Evolutionary conservation across 2,797 vertebrate genomes (phyloP).

Genomic region (Takifugu rubripes): DNA sequence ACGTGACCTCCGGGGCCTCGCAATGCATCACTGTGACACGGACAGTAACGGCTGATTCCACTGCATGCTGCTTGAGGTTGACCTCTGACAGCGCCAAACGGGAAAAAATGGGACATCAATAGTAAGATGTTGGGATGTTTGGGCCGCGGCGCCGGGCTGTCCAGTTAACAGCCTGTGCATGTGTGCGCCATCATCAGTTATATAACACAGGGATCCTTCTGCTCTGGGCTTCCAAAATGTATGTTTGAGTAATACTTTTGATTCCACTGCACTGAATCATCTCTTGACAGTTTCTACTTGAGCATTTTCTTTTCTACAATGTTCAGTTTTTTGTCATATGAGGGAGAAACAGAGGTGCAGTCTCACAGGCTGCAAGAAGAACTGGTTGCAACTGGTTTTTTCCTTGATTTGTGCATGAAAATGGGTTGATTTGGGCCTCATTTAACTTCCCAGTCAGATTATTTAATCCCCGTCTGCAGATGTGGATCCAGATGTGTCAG

Average conservation of each 20-base stretch:
- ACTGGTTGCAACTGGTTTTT: constrained; percentile 1
- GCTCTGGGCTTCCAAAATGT: constrained; percentile 33
- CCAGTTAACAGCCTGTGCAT: constrained; percentile 49
- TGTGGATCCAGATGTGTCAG: background rate
- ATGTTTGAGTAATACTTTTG: constrained; percentile 48
- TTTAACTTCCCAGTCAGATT: constrained; percentile 22
- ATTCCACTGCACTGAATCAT: constrained; percentile 48
- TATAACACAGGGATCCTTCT: constrained; percentile 39
- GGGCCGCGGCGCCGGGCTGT: constrained; percentile 51
- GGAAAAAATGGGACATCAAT: constrained; percentile 77
- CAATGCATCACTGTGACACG: constrained; percentile 97
- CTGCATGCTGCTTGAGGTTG: constrained; percentile 77
- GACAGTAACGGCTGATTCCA: constrained; percentile 94
- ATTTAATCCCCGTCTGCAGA: constrained; percentile 16
- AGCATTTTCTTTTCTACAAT: constrained; percentile 48
- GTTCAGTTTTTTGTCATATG: constrained; percentile 23
- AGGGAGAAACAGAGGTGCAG: constrained; percentile 21
- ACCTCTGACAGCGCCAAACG: constrained; percentile 80
- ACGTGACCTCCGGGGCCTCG: constrained; percentile 90
- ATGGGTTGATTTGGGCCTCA: constrained; percentile 16
- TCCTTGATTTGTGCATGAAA: background rate
- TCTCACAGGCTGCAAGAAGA: constrained; percentile 29
- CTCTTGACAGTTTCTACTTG: constrained; percentile 48
- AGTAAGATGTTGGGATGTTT: constrained; percentile 76
- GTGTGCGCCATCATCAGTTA: constrained; percentile 61